A percentile compares a stretch with the other conserved stretches of the same genome.
Conservation (phyloP, 2,888 invertebrate genomes). For the Fragum fragum region DNA sequence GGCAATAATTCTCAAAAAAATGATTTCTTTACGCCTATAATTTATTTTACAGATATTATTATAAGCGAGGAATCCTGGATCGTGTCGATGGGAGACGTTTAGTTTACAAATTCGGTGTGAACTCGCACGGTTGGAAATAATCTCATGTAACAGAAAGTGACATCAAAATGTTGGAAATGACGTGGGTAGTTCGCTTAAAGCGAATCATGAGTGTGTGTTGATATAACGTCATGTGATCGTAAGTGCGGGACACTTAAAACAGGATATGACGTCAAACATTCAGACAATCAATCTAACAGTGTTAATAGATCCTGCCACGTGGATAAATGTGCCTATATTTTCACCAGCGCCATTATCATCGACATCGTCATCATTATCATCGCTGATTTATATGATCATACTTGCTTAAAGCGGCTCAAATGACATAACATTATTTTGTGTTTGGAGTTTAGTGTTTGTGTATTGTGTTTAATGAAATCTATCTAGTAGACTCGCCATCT, state of each 20-base stretch:
- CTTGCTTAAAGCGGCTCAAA: not conserved
- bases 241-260: not conserved
- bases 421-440: not conserved
- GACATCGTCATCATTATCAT: not conserved
- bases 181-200: not conserved
- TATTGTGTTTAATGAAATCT: no score
- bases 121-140: slow-evolving; percentile 74
- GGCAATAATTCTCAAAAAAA: not conserved
- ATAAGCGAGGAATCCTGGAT: slow-evolving; percentile 82
- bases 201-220: not conserved
- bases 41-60: slow-evolving; percentile 81
- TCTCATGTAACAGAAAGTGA: slow-evolving; percentile 1
- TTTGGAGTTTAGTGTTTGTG: no score
- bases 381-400: not conserved
- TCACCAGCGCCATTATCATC: not conserved
- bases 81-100: slow-evolving; percentile 81
- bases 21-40: not conserved
- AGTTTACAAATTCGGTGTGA: slow-evolving; percentile 81
- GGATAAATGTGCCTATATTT: slow-evolving; percentile 9
- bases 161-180: not conserved
- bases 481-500: no score
- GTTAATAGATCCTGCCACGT: slow-evolving; percentile 2
- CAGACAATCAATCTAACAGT: not conserved
- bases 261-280: not conserved
- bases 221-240: not conserved